phyloP scores from a whole-genome alignment of 37 sponge, comb jelly and placozoan species.

The Geodia barretti region DNA sequence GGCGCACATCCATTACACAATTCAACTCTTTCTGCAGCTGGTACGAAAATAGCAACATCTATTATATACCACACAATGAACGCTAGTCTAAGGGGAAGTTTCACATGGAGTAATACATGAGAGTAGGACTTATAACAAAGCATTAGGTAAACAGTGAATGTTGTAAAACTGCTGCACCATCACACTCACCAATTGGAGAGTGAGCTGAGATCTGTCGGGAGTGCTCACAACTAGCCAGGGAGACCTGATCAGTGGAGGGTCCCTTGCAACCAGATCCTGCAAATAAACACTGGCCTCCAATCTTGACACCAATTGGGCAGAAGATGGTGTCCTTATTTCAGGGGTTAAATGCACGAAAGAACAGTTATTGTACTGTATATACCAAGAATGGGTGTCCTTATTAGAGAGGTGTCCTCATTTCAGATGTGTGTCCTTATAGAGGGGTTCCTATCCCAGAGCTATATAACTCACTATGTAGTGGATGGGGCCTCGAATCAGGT shows the following conservation, averaged over 20 bases:
- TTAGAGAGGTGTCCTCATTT: not conserved
- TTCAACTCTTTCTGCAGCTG: not conserved
- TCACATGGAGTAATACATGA: not conserved
- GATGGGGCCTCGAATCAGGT: conserved; percentile 72
- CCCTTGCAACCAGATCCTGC: conserved; percentile 37
- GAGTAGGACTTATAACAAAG: not conserved
- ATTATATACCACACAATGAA: too few relatives aligned
- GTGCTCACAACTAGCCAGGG: conserved; percentile 44
- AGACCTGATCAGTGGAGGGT: conserved; percentile 47
- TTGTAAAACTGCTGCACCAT: not conserved
- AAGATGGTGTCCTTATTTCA: not conserved
- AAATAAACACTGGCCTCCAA: too few relatives aligned
- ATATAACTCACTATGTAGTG: conserved; percentile 52
- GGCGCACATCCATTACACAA: conserved; percentile 9
- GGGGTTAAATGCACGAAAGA: too few relatives aligned
- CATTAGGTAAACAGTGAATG: not conserved
- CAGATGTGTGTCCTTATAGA: not conserved
- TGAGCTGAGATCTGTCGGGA: conserved; percentile 12
- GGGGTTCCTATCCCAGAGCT: not conserved
- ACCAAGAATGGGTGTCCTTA: too few relatives aligned
- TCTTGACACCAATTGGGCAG: too few relatives aligned
- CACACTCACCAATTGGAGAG: conserved; percentile 1
- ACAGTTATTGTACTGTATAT: too few relatives aligned
- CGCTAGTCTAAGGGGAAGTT: too few relatives aligned
- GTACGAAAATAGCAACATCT: too few relatives aligned